Conservation (phyloP, 2,797 vertebrate species). For the Simalia tracyae region DNA sequence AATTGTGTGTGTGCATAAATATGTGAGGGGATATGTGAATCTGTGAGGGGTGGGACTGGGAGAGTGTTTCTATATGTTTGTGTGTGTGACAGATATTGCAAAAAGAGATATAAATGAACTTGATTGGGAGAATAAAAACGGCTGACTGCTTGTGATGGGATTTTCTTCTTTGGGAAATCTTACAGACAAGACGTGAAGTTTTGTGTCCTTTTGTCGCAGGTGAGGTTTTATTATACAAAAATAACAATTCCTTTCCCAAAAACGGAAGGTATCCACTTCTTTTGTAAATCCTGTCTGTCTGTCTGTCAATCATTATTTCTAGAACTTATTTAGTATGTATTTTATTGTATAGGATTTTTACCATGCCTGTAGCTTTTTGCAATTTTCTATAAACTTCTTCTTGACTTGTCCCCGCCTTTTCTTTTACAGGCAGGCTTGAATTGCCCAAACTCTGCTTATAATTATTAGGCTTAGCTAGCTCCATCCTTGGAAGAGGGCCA, state of each 20-base stretch:
- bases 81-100: neutral
- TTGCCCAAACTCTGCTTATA: neutral
- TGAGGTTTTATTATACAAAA: neutral
- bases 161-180: neutral
- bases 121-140: neutral
- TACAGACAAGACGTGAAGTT: neutral
- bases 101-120: neutral
- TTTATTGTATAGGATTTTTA: neutral
- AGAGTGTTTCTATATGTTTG: neutral
- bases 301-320: too few relatives aligned
- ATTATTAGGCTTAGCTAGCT: neutral
- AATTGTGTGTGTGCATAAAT: neutral
- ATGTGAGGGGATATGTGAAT: neutral
- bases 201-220: neutral
- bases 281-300: neutral
- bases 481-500: neutral
- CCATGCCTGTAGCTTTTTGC: neutral
- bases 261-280: neutral
- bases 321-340: too few relatives aligned
- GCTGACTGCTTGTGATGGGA: neutral
- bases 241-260: neutral
- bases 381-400: neutral
- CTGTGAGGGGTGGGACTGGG: neutral
- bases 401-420: neutral
- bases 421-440: neutral